Evolutionary conservation across 2,797 vertebrate species (phyloP), one percentile per base, ranked within the genome.

Genomic region (Poecile montanus): DNA sequence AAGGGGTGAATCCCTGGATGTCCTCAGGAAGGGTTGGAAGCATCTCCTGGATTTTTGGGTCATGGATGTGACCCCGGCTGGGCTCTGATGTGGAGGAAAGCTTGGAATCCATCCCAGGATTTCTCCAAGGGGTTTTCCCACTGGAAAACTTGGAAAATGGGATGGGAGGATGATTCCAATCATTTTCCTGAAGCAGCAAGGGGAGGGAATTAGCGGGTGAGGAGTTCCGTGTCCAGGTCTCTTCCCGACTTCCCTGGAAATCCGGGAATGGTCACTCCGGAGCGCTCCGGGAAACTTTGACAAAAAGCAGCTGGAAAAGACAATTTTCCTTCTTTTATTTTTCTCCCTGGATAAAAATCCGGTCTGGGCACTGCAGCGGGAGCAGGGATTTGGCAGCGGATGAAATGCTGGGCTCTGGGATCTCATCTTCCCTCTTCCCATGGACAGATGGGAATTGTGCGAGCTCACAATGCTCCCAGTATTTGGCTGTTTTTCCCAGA

Each of bases 401-500:
- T 93, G 86, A 89, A 53, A 30, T 53, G 44, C 80, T 47, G 61
- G 0, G 44, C 89, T 94, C 89, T 2, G 9, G 62, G 93, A 93
- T 96, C 91, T 96, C 56, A 29, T 89, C 68, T 65, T 53, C 88
- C 93, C 68, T 7, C 5, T 94, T 77, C 11, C 22, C 40, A 44
- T 6, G 83, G 95, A 96, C 96, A 96, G 96, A 95, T 95, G 95
- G 96, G 78, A 93, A 81, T 88, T 42, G 89, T 79, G 88, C 13
- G 54, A 60, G 51, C 81, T 82, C 90, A 61, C 92, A 73, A 74
- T 94, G 94, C 72, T 34, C 53, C 58, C 29, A 74, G 70, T 72
- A 30, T 89, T 74, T 48, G 14, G 13, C n/a, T 1, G 0, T 51
- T 77, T 47, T 38, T 40, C 86, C 93, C 60, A 15, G 10, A 3